Conservation (phyloP, 2,797 vertebrate species). For the Sandelia bainsii region DNA sequence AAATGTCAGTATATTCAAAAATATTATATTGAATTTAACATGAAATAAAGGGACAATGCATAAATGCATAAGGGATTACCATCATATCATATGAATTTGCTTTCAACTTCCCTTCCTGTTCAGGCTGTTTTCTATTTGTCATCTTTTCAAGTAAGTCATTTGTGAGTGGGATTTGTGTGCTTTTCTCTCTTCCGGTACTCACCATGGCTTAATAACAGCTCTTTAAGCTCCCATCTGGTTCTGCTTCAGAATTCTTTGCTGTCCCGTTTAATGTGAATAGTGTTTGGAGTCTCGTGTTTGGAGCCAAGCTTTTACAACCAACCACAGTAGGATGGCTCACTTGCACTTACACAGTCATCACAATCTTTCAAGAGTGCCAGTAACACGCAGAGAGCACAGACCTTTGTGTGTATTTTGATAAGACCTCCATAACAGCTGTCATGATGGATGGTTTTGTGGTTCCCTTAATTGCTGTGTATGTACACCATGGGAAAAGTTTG, state of each 20-base stretch:
- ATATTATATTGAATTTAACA: conserved; percentile 50
- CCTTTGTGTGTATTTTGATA: conserved; percentile 7
- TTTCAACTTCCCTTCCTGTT: conserved; percentile 38
- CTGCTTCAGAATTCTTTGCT: conserved; percentile 60
- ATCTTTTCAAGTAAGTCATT: conserved; percentile 64
- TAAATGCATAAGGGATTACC: conserved; percentile 44
- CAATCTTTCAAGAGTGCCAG: conserved; percentile 1
- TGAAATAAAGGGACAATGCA: conserved; percentile 57
- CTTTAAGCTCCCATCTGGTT: conserved; percentile 76
- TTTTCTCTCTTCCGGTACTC: conserved; percentile 70
- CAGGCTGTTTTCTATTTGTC: conserved; percentile 74
- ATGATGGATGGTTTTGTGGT: conserved; percentile 3
- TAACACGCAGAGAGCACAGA: conserved; percentile 15
- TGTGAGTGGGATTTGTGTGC: conserved; percentile 69
- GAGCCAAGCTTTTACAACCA: conserved; percentile 43
- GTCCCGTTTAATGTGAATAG: conserved; percentile 52
- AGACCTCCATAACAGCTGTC: not conserved
- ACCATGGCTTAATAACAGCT: conserved; percentile 63
- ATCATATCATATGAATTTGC: conserved; percentile 19
- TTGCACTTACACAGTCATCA: conserved; percentile 2
- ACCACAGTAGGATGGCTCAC: conserved; percentile 32
- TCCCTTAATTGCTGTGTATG: conserved; percentile 1
- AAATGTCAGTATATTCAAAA: conserved; percentile 65
- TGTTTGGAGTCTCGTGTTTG: conserved; percentile 49
- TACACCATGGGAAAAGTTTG: not conserved